Evolutionary conservation across 2,888 invertebrate species (phyloP), one percentile per base, ranked within the genome.

Genomic region (Eupithecia inturbata): DNA sequence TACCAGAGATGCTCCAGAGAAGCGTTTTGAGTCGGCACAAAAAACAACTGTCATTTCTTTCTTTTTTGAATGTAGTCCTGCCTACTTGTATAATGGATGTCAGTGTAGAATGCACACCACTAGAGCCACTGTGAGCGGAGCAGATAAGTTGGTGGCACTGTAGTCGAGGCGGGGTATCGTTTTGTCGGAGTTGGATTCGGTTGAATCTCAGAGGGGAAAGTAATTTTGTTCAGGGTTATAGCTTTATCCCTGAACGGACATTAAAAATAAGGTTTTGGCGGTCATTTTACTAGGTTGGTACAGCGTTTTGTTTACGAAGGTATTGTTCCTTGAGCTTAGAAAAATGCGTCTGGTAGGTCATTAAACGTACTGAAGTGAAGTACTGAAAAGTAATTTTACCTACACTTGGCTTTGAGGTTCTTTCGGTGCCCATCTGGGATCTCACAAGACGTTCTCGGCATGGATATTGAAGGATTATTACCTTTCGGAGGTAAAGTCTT

Each of bases 151-250:
- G 31, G 33, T 36, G 36, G n/a, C 12, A 1, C 36, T 64, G n/a
- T 82, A 85, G 83, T 83, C 82, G 82, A 82, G 80, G 81, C 82
- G 82, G 82, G 82, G 85, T 87, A 88, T 86, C 88, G 88, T 88
- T 89, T 88, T 86, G 86, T 85, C 83, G 82, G 83, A 80, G 84
- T 72, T 63, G 72, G 70, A 72, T 84, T 84, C 81, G 82, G 82
- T 78, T 83, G 82, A 87, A 85, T 87, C 88, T 89, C 89, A 68
- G 84, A 85, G 89, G 88, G 64, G 82, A 84, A 87, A 85, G 88
- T 88, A 85, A 89, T 91, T 88, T 86, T 81, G 84, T 82, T 77
- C 80, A 79, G 88, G 88, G 86, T 89, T 88, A 89, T 84, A 82
- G 83, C 85, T 86, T 85, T 80, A 87, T 88, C 84, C 84, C 83